These are phyloP conservation scores for Coptodon rendalli DNA, from an alignment of 2,113 vertebrate genomes.

Conservation along the genomic window DNA sequence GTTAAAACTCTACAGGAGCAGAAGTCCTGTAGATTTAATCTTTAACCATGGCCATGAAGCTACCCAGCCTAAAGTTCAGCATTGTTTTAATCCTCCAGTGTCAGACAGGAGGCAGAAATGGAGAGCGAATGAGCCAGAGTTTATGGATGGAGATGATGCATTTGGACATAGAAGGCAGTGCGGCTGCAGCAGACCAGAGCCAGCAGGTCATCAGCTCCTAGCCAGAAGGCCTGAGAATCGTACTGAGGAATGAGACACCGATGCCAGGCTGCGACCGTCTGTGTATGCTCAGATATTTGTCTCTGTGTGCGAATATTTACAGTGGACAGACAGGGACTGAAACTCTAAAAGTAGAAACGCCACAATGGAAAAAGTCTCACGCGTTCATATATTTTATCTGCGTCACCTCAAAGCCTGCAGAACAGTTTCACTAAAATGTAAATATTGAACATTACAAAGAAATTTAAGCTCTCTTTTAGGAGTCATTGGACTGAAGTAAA, in stretches of 20 bases:
- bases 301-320: background rate
- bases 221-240: conserved; percentile 13
- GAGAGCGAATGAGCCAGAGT: background rate
- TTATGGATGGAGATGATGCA: background rate
- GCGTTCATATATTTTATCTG: background rate
- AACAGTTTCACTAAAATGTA: background rate
- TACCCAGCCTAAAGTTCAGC: background rate
- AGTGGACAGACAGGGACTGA: background rate
- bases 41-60: background rate
- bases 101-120: background rate
- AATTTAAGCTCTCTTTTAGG: background rate
- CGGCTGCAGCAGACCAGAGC: background rate
- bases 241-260: background rate
- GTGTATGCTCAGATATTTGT: background rate
- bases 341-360: background rate
- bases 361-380: background rate
- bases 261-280: conserved; percentile 6
- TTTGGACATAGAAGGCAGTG: conserved; percentile 28
- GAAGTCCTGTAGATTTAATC: background rate
- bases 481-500: background rate
- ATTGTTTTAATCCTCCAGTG: background rate
- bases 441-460: background rate
- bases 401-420: background rate
- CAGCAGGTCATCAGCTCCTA: conserved; percentile 16
- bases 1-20: background rate